Percentiles rank a stretch among this genome's conserved stretches.
These are phyloP conservation scores for Standfussiana lucernea DNA, from an alignment of 2,888 invertebrate species.

Conservation along the genomic window DNA sequence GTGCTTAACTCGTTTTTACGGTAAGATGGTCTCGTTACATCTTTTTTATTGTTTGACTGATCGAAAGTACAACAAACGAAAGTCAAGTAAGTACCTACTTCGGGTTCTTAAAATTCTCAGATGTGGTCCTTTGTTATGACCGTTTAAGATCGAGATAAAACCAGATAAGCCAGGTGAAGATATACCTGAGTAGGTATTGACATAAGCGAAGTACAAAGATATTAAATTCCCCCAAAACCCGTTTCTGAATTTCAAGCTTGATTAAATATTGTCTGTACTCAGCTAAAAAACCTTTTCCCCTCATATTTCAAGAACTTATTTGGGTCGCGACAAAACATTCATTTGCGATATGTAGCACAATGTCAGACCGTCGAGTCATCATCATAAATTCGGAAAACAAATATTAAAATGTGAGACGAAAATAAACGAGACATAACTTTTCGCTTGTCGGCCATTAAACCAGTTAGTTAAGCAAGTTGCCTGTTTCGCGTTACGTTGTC, in stretches of 20 bases:
- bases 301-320: conserved; percentile 26
- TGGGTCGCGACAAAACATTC: conserved; percentile 30
- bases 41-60: conserved; percentile 16
- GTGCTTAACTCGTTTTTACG: neutral
- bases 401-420: conserved; percentile 38
- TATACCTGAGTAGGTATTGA: conserved; percentile 17
- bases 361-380: conserved; percentile 43
- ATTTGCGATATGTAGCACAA: conserved; percentile 35
- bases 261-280: conserved; percentile 20
- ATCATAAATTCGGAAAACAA: conserved; percentile 55
- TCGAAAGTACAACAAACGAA: conserved; percentile 14
- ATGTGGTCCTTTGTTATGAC: neutral
- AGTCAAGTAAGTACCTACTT: neutral
- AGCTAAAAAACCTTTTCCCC: conserved; percentile 12
- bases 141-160: conserved; percentile 3
- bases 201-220: conserved; percentile 17
- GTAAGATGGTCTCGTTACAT: neutral
- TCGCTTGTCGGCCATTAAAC: conserved; percentile 36
- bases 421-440: conserved; percentile 38
- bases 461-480: conserved; percentile 14
- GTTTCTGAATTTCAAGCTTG: neutral
- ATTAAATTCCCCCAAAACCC: conserved; percentile 11
- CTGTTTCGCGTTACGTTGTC: conserved; percentile 36
- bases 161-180: conserved; percentile 2
- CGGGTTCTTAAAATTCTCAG: neutral